Percentiles rank a stretch among this genome's conserved stretches.
These are phyloP conservation scores for Chelonoidis abingdonii DNA, from an alignment of 2,113 vertebrate genomes.

Conservation along the genomic window DNA sequence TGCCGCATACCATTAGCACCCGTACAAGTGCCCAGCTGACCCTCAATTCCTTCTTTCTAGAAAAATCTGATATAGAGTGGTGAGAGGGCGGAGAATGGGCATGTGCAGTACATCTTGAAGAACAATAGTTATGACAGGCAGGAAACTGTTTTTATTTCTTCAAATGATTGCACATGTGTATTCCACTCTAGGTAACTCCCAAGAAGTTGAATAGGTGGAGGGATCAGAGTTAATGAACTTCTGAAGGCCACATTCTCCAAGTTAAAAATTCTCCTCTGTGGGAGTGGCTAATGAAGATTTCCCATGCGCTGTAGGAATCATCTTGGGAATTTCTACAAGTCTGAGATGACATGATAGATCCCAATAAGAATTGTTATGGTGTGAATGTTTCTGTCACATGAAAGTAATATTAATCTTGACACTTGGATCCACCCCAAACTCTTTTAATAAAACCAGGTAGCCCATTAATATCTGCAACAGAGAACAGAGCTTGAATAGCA, in stretches of 20 bases:
- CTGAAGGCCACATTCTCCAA: not conserved
- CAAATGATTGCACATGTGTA: not conserved
- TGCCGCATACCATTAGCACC: not conserved
- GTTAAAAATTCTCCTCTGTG: not conserved
- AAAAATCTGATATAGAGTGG: not conserved
- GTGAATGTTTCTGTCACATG: not conserved
- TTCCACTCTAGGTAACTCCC: too few species aligned
- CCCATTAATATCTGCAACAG: conserved; percentile 32
- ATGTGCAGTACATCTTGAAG: not conserved
- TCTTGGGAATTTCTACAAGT: conserved; percentile 49
- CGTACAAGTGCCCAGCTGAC: not conserved
- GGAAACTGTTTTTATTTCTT: not conserved
- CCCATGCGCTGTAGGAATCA: conserved; percentile 5
- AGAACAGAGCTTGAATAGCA: not conserved
- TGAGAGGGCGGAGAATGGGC: not conserved
- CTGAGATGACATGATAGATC: conserved; percentile 9
- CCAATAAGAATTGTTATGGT: not conserved
- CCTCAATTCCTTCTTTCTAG: not conserved
- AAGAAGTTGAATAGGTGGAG: not conserved
- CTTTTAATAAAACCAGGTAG: conserved; percentile 55
- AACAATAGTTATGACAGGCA: not conserved
- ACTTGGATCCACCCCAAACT: not conserved
- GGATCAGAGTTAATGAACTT: not conserved
- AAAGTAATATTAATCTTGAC: not conserved
- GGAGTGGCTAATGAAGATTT: conserved; percentile 38